Conservation (phyloP, 2,888 invertebrate genomes). For the Itoplectis maculator region DNA sequence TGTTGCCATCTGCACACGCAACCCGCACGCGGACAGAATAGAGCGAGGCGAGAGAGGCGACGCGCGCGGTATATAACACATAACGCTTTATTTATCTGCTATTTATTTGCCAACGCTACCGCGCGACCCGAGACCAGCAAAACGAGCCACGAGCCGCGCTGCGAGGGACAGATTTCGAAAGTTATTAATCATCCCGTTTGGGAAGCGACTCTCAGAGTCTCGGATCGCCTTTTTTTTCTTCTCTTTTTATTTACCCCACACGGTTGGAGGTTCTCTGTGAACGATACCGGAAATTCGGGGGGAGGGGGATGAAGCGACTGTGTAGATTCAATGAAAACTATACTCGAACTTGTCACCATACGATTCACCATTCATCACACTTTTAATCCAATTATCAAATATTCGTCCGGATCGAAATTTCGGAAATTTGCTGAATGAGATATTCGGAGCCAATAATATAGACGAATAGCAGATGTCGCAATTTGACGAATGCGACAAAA, state of each 20-base stretch:
- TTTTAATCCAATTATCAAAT: conserved; percentile 59
- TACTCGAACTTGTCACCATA: conserved; percentile 65
- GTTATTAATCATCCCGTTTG: conserved; percentile 83
- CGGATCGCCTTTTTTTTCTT: conserved; percentile 5
- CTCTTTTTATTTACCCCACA: conserved; percentile 47
- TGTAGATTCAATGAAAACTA: conserved; percentile 54
- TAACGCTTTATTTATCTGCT: conserved; percentile 84
- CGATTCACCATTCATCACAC: conserved; percentile 60
- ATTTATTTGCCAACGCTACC: conserved; percentile 83
- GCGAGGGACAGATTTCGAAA: conserved; percentile 83
- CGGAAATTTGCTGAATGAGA: background rate
- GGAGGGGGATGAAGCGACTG: conserved; percentile 19
- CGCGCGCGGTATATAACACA: too few species aligned
- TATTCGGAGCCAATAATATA: background rate
- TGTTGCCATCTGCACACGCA: conserved; percentile 85
- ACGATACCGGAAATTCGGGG: conserved; percentile 23
- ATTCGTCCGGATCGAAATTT: background rate
- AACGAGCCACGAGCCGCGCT: conserved; percentile 71
- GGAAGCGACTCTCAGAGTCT: conserved; percentile 64
- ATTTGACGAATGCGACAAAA: too few species aligned
- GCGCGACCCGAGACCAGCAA: conserved; percentile 75
- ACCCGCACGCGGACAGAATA: conserved; percentile 77
- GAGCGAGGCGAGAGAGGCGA: conserved; percentile 60
- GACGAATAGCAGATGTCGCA: background rate
- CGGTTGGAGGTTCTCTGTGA: conserved; percentile 49